Evolutionary conservation across 2,888 invertebrate species (phyloP).

Genomic region (Tenthredo amoena): DNA sequence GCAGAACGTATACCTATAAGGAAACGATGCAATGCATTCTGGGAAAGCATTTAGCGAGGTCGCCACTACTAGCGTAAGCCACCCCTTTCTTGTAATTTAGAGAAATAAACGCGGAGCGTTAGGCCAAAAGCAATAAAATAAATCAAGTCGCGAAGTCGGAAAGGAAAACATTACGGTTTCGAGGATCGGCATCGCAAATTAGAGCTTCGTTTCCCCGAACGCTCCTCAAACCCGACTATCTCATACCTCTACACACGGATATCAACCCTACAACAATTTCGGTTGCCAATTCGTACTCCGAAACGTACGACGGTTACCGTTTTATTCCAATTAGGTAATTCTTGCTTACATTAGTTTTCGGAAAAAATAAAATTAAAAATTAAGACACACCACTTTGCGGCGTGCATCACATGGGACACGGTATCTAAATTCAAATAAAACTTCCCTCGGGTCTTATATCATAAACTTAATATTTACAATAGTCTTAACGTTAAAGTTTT

Average conservation of each 20-base stretch:
- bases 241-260: constrained; percentile 11
- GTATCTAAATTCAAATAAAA: constrained; percentile 42
- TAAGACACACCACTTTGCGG: not conserved
- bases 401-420: constrained; percentile 29
- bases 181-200: constrained; percentile 67
- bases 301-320: not conserved
- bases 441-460: constrained; percentile 51
- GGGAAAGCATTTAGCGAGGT: constrained; percentile 53
- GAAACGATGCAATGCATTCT: constrained; percentile 53
- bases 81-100: constrained; percentile 82
- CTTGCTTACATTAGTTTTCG: not conserved
- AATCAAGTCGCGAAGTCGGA: constrained; percentile 77
- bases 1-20: constrained; percentile 10
- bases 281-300: not conserved
- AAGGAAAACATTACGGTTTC: constrained; percentile 69
- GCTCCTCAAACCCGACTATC: constrained; percentile 48
- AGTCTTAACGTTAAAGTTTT: constrained; percentile 58
- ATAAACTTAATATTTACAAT: constrained; percentile 61
- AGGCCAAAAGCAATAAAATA: constrained; percentile 81
- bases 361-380: not conserved
- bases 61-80: constrained; percentile 66
- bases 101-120: constrained; percentile 81
- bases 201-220: constrained; percentile 66
- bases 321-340: constrained; percentile 7
- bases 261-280: not conserved